These are phyloP conservation scores for Marmota flaviventris DNA, from an alignment of 2,113 vertebrate species.

Conservation along the genomic window DNA sequence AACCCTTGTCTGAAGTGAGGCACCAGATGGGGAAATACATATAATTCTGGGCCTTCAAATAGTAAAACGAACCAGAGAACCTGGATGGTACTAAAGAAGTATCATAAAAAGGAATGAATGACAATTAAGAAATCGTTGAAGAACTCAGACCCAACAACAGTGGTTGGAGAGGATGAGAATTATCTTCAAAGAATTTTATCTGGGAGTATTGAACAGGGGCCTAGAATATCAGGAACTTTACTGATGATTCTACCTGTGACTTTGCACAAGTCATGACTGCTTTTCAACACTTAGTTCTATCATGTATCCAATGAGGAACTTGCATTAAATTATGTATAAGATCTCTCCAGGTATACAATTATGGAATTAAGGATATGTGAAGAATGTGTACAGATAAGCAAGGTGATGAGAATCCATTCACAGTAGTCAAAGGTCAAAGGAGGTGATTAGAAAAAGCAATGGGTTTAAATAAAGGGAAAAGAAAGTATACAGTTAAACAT, in stretches of 20 bases:
- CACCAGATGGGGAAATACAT: neutral
- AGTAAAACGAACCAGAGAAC: neutral
- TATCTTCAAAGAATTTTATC: neutral
- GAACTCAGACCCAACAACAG: neutral
- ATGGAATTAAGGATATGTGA: neutral
- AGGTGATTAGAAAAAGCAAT: neutral
- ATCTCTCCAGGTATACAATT: neutral
- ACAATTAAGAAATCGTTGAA: neutral
- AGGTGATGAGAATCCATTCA: neutral
- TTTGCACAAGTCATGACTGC: neutral
- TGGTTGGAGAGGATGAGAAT: neutral
- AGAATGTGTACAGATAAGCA: neutral
- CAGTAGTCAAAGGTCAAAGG: neutral
- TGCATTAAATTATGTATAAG: neutral
- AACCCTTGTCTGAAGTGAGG: neutral
- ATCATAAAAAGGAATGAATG: neutral
- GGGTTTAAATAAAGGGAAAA: neutral
- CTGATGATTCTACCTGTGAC: neutral
- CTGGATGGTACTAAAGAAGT: neutral
- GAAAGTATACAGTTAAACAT: neutral
- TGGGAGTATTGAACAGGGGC: neutral
- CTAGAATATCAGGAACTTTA: neutral
- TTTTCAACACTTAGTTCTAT: neutral
- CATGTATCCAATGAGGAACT: neutral
- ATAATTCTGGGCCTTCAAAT: neutral